phyloP scores from a whole-genome alignment of 2,888 invertebrate species.

The Dynastes grantii region DNA sequence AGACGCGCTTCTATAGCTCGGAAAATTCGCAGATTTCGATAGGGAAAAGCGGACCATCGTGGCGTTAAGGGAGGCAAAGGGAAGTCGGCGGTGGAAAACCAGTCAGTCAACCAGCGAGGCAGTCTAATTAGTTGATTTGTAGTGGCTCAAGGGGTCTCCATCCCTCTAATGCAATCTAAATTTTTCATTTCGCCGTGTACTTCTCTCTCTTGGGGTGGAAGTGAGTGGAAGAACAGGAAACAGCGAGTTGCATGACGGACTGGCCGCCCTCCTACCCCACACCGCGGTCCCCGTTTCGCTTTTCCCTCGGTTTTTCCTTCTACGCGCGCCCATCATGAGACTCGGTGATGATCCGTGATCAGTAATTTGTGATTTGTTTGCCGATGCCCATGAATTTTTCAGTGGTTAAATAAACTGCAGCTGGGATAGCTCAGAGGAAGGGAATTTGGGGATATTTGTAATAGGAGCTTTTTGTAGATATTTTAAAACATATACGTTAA shows the following conservation, averaged over 20 bases:
- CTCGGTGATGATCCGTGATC: slow-evolving; percentile 44
- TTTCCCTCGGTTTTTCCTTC: slow-evolving; percentile 39
- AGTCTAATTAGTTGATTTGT: slow-evolving; percentile 73
- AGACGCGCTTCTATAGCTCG: slow-evolving; percentile 14
- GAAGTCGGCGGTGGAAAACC: slow-evolving; percentile 57
- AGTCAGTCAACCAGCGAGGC: slow-evolving; percentile 65
- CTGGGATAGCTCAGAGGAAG: not conserved
- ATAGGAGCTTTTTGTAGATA: not conserved
- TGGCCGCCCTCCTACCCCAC: slow-evolving; percentile 9
- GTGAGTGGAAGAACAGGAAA: slow-evolving; percentile 43
- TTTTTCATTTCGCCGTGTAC: slow-evolving; percentile 68
- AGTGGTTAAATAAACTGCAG: slow-evolving; percentile 43
- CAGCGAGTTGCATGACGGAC: slow-evolving; percentile 44
- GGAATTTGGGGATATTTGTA: not conserved
- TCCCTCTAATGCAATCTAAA: slow-evolving; percentile 72
- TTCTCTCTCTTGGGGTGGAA: slow-evolving; percentile 55
- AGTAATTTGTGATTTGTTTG: slow-evolving; percentile 48
- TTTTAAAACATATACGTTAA: no score
- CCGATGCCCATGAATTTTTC: slow-evolving; percentile 46
- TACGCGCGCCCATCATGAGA: slow-evolving; percentile 17
- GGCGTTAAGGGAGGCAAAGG: slow-evolving; percentile 12
- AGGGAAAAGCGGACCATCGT: not conserved
- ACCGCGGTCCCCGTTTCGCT: not conserved
- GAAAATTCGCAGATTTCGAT: slow-evolving; percentile 24
- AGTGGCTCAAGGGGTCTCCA: slow-evolving; percentile 71